phyloP scores from a whole-genome alignment of 64 coral and sea anemone species.

The Montipora sp. region DNA sequence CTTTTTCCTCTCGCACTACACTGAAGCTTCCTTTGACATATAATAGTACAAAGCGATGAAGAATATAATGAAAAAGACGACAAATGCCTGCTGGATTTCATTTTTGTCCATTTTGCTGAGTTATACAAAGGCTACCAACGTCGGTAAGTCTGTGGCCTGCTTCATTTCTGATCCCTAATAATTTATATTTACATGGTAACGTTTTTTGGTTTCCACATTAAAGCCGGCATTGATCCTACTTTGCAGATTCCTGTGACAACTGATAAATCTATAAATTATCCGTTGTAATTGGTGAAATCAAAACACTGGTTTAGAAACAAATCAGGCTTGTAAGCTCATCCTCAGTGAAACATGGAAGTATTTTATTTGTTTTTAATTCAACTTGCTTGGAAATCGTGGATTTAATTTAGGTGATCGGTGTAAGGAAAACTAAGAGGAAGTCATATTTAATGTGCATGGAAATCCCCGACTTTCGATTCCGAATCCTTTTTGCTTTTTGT shows the following conservation, averaged over 20 bases:
- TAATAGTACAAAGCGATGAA: neutral
- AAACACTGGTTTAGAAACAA: neutral
- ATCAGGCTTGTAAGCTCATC: neutral
- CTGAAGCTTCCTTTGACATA: neutral
- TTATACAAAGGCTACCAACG: neutral
- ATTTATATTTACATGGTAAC: constrained; percentile 15
- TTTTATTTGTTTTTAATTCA: neutral
- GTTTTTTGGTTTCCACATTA: neutral
- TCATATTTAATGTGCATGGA: too few species aligned
- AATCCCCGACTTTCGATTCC: too few species aligned
- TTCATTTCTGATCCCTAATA: constrained; percentile 13
- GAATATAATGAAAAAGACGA: neutral
- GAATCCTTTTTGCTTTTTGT: neutral
- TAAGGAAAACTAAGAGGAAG: neutral
- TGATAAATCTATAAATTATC: neutral
- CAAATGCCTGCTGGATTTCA: neutral
- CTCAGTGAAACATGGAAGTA: neutral
- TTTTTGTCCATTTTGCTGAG: neutral
- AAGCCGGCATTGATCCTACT: neutral
- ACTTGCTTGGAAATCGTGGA: neutral
- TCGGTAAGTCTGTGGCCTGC: constrained; percentile 9
- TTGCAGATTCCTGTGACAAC: neutral
- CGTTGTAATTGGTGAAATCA: neutral
- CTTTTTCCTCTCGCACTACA: neutral
- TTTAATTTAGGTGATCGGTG: neutral